Evolutionary conservation across 2,888 invertebrate species (phyloP).

Genomic region (Amblyjoppa fuscipennis): DNA sequence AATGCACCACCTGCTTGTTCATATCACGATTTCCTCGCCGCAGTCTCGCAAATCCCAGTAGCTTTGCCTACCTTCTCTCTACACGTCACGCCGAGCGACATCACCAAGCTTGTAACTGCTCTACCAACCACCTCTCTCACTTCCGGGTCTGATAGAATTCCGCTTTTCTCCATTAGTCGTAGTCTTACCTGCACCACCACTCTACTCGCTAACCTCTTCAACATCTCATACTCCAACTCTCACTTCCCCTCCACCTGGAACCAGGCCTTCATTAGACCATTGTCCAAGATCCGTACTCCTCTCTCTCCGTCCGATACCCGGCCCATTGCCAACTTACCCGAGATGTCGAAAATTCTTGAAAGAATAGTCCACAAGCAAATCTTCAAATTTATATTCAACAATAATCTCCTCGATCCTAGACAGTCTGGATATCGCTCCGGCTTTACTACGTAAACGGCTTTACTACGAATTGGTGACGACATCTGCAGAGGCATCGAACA

Average conservation of each 20-base stretch:
- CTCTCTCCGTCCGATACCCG: neutral
- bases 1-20: neutral
- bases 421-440: slow-evolving; percentile 24
- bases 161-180: neutral
- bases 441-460: slow-evolving; percentile 23
- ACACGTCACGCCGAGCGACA: neutral
- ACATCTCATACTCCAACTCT: neutral
- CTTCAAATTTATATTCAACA: neutral
- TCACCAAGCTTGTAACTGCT: neutral
- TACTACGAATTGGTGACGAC: slow-evolving; percentile 25
- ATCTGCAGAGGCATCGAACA: slow-evolving; percentile 8
- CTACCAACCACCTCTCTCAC: too few species aligned
- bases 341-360: neutral
- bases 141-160: too few species aligned
- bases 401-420: neutral
- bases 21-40: neutral
- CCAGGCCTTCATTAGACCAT: neutral
- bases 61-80: neutral
- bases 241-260: neutral
- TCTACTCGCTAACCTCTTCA: neutral
- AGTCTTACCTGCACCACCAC: neutral
- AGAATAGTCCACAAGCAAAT: slow-evolving; percentile 21
- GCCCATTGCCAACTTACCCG: neutral
- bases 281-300: neutral
- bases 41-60: neutral